phyloP scores from a whole-genome alignment of 2,797 vertebrate species.

The Spinus olivaceus region DNA sequence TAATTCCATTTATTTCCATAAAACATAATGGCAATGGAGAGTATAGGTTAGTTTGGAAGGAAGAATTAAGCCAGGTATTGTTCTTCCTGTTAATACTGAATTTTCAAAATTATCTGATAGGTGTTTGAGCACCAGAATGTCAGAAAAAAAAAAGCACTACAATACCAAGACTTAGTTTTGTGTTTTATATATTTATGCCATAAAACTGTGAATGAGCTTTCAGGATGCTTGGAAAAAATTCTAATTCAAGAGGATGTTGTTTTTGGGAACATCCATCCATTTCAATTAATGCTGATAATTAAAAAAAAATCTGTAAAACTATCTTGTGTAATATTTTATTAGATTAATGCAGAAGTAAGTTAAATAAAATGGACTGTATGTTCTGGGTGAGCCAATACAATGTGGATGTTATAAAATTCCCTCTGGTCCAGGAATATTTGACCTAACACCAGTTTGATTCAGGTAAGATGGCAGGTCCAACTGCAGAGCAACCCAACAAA shows the following conservation, averaged over 20 bases:
- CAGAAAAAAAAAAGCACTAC: accelerated
- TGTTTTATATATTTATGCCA: background rate
- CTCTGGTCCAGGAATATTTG: background rate
- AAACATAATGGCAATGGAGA: background rate
- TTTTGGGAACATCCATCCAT: background rate
- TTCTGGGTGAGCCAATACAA: background rate
- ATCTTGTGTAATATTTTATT: background rate
- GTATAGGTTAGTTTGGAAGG: background rate
- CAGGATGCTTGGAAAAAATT: background rate
- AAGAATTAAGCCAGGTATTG: background rate
- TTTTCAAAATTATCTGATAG: background rate
- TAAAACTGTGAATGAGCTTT: background rate
- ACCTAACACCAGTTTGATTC: background rate
- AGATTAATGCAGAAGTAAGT: background rate
- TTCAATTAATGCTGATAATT: background rate
- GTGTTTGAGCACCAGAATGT: background rate
- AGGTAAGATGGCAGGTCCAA: background rate
- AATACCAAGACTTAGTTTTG: background rate
- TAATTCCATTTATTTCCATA: background rate
- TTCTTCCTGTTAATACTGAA: background rate
- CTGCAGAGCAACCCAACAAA: background rate
- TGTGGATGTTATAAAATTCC: background rate
- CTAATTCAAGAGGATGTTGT: background rate
- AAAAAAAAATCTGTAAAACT: background rate
- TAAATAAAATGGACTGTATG: background rate